phyloP scores from a whole-genome alignment of 2,113 vertebrate genomes.

The Heloderma charlesbogerti region DNA sequence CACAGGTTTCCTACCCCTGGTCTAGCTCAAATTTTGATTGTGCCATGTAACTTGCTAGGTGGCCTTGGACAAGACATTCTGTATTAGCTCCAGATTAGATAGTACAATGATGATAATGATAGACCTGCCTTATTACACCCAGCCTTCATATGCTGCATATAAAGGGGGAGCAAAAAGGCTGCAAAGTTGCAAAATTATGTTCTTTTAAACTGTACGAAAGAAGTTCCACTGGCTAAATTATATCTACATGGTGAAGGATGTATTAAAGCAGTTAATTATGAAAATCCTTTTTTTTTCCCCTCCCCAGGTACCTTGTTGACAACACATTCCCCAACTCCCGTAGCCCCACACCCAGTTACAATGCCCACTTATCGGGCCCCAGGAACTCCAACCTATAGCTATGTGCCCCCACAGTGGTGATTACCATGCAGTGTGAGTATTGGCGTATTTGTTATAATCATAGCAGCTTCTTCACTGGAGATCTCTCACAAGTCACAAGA shows the following conservation, averaged over 20 bases:
- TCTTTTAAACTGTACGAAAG: not conserved
- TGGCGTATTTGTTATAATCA: not conserved
- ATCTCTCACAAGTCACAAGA: constrained; percentile 4
- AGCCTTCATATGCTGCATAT: not conserved
- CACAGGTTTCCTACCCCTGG: not conserved
- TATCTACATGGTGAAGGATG: not conserved
- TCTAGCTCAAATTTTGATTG: not conserved
- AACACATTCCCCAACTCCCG: constrained; percentile 92
- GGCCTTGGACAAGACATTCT: not conserved
- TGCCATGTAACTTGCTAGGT: not conserved
- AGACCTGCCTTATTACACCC: not conserved
- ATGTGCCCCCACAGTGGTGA: constrained; percentile 98
- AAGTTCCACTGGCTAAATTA: constrained; percentile 9
- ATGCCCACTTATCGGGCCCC: constrained; percentile 95
- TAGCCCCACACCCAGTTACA: constrained; percentile 91
- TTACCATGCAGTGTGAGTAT: constrained; percentile 83
- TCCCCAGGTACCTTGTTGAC: constrained; percentile 90
- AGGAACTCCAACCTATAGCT: constrained; percentile 97
- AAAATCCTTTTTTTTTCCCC: constrained; percentile 55
- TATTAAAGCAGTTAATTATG: constrained; percentile 1
- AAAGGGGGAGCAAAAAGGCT: not conserved
- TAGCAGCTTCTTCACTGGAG: not conserved
- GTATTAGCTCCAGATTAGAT: not conserved
- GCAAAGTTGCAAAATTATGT: not conserved
- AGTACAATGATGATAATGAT: not conserved